phyloP scores from a whole-genome alignment of 2,888 invertebrate genomes.

The Habrosyne pyritoides region DNA sequence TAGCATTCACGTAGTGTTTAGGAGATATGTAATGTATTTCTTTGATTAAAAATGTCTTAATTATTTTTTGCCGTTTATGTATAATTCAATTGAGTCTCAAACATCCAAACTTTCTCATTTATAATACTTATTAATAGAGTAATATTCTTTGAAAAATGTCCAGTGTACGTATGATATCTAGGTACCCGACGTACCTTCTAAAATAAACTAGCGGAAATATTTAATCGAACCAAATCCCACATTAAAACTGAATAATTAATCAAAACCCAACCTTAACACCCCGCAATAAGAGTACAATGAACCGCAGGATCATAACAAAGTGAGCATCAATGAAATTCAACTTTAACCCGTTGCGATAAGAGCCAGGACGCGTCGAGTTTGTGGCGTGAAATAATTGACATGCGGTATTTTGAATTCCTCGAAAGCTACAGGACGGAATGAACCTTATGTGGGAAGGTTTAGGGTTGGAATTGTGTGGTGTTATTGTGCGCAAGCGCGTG shows the following conservation, averaged over 20 bases:
- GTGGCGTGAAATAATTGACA: conserved; percentile 25
- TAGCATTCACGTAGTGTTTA: too few species aligned
- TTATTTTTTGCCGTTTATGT: too few species aligned
- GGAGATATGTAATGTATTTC: too few species aligned
- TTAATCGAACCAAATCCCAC: not conserved
- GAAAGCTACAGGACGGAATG: conserved; percentile 16
- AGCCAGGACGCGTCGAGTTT: conserved; percentile 5
- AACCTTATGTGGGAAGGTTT: conserved; percentile 22
- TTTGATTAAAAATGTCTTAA: too few species aligned
- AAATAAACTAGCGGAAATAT: conserved; percentile 1
- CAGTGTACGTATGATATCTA: too few species aligned
- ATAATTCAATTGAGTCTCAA: too few species aligned
- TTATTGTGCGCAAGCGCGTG: conserved; percentile 61
- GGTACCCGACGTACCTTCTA: not conserved
- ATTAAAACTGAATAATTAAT: not conserved
- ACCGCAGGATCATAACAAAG: conserved; percentile 12
- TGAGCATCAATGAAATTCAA: conserved; percentile 20
- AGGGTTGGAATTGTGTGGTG: conserved; percentile 24
- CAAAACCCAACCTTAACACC: conserved; percentile 19
- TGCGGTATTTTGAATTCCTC: conserved; percentile 35
- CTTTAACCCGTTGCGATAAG: conserved; percentile 13
- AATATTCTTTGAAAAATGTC: too few species aligned
- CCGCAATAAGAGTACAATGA: conserved; percentile 14
- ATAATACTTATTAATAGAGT: too few species aligned
- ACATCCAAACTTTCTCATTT: too few species aligned